phyloP scores from a whole-genome alignment of 2,888 invertebrate genomes.

The Fragum whitleyi region DNA sequence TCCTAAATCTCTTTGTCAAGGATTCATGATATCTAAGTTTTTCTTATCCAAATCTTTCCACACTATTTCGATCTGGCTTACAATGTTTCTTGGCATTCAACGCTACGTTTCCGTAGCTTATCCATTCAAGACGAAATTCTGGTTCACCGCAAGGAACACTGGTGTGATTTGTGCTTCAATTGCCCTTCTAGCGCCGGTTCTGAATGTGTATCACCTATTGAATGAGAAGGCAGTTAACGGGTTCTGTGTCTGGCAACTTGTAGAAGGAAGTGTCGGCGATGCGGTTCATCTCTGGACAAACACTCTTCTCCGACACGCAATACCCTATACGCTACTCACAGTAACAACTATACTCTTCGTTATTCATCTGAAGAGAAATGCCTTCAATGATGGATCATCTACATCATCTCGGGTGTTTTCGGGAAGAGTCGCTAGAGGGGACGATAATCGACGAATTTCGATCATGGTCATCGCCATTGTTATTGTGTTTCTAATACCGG shows the following conservation, averaged over 20 bases:
- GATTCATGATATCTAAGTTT: constrained; percentile 51
- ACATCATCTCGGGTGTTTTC: background rate
- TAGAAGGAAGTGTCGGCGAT: constrained; percentile 8
- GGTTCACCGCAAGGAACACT: constrained; percentile 16
- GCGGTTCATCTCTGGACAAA: constrained; percentile 32
- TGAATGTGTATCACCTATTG: constrained; percentile 34
- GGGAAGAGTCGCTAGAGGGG: background rate
- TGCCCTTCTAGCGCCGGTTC: constrained; percentile 22
- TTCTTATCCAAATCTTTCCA: constrained; percentile 59
- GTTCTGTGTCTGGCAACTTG: constrained; percentile 34
- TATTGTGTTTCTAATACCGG: constrained; percentile 42
- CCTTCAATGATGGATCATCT: background rate
- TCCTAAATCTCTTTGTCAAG: constrained; percentile 25
- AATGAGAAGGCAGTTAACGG: constrained; percentile 32
- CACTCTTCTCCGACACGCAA: constrained; percentile 29
- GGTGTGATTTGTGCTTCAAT: constrained; percentile 23
- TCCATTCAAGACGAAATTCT: constrained; percentile 35
- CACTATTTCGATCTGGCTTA: constrained; percentile 65
- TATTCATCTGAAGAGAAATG: background rate
- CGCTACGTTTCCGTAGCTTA: constrained; percentile 39
- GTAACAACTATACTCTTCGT: constrained; percentile 39
- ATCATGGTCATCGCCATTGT: constrained; percentile 39
- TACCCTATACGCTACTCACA: constrained; percentile 29
- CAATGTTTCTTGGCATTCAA: constrained; percentile 60
- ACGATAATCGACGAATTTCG: constrained; percentile 35